These are phyloP conservation scores for Hydractinia symbiolongicarpus DNA, from an alignment of 30 jellyfish, hydroid and myxozoan genomes.

Conservation along the genomic window DNA sequence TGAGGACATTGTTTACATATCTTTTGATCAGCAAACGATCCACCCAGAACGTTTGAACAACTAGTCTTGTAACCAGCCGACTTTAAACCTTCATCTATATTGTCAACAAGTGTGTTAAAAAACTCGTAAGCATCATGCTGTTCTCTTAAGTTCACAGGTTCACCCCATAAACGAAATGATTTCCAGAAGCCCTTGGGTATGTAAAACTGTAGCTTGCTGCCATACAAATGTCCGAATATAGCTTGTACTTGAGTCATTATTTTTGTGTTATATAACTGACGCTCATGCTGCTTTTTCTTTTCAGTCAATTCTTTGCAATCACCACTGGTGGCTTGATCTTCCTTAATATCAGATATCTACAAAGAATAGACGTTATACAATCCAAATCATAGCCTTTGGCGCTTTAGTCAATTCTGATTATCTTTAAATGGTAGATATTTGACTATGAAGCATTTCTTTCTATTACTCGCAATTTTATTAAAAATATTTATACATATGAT, in stretches of 20 bases:
- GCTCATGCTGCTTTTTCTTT: constrained; percentile 58
- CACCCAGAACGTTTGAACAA: constrained; percentile 79
- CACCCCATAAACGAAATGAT: constrained; percentile 93
- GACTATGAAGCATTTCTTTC: too few relatives aligned
- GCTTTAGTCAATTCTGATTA: too few relatives aligned
- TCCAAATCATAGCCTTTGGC: too few relatives aligned
- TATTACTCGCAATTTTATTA: too few relatives aligned
- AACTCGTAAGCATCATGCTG: constrained; percentile 93
- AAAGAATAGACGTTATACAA: too few relatives aligned
- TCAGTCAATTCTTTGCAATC: constrained; percentile 24
- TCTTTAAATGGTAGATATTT: too few relatives aligned
- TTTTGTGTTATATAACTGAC: constrained; percentile 63
- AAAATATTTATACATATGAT: too few relatives aligned
- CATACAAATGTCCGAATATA: constrained; percentile 78
- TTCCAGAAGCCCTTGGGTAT: constrained; percentile 92
- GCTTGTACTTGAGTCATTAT: constrained; percentile 80
- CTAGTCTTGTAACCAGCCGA: constrained; percentile 51
- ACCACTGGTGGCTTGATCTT: constrained; percentile 22
- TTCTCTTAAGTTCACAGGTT: constrained; percentile 89
- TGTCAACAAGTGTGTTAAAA: constrained; percentile 84
- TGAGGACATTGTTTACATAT: constrained; percentile 92
- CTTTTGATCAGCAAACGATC: constrained; percentile 93
- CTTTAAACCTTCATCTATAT: constrained; percentile 83
- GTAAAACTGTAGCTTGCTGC: constrained; percentile 75
- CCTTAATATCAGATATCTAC: background rate